Evolutionary conservation across 2,113 vertebrate species (phyloP), one percentile per base, ranked within the genome.

Genomic region (Dinomys branickii): DNA sequence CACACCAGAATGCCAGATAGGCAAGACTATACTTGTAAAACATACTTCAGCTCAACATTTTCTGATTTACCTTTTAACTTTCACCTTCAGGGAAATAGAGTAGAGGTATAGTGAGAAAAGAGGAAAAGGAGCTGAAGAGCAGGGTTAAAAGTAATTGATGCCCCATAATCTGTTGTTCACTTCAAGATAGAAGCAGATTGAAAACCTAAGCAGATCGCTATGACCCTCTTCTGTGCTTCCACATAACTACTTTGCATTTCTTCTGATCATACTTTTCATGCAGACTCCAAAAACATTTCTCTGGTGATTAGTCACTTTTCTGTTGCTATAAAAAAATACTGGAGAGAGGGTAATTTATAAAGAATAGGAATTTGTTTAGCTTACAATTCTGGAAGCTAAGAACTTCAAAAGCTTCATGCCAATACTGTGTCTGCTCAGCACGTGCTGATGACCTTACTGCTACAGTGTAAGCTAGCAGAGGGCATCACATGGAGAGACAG

Each of bases 31-130:
- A 41, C 30, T 87, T 85, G 78, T 73, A 67, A 88, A 56, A 56
- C 52, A 28, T 26, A 83, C 19, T 80, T 92, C 61, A 75, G 17
- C 6, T 69, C n/a, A 90, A 5, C 11, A 3, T 88, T 52, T 80
- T 90, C 88, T 93, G 17, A 33, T 69, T 88, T 93, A 77, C 87
- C 35, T 41, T 71, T 85, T 71, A 88, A 88, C n/a, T 8, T 5
- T 82, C 16, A 52, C 22, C 24, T 83, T 30, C 78, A 78, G 81
- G 26, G 47, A 92, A 87, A 65, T 87, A 47, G 6, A 47, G 73
- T 16, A 90, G 33, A 93, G 5, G 16, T 54, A 38, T 7, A 84
- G 30, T 75, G 82, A 56, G 24, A 75, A 82, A 65, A 67, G 54
- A 93, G 41, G 19, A 73, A 83, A 59, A 67, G 13, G 16, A 59